A percentile compares a stretch with the other conserved stretches of the same genome.
Conservation (phyloP, 2,113 vertebrate species). For the Aplodontia rufa region DNA sequence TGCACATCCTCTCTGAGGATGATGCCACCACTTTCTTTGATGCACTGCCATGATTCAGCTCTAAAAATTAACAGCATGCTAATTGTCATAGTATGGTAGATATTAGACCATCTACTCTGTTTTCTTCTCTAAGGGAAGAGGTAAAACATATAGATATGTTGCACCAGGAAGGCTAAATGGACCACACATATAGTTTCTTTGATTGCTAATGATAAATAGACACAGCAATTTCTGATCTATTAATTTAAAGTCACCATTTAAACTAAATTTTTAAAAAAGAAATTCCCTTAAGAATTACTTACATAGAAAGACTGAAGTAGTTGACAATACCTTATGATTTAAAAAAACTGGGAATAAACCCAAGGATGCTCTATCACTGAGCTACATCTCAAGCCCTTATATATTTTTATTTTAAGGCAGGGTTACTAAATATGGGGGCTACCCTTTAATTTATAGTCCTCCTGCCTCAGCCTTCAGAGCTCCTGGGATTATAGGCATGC, state of each 20-base stretch:
- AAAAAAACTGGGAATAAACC: too few species aligned
- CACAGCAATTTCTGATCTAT: background rate
- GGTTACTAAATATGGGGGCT: too few species aligned
- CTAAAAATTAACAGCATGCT: background rate
- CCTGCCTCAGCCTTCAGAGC: too few species aligned
- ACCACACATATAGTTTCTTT: background rate
- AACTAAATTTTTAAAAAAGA: background rate
- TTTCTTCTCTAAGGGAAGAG: background rate
- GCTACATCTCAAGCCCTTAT: too few species aligned
- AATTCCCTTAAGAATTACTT: background rate
- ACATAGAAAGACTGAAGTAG: background rate
- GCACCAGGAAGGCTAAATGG: background rate
- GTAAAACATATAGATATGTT: background rate
- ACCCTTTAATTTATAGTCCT: too few species aligned
- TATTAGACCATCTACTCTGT: background rate
- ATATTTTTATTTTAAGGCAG: too few species aligned
- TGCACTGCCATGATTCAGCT: background rate
- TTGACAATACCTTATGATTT: background rate
- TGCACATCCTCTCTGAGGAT: background rate
- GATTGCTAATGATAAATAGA: background rate
- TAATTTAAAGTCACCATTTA: background rate
- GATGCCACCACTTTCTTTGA: conserved; percentile 53
- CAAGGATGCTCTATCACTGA: too few species aligned
- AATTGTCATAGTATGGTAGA: background rate
- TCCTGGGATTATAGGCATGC: too few species aligned